Percentiles rank a stretch among this genome's conserved stretches.
phyloP scores from a whole-genome alignment of 2,113 vertebrate species.

The Brachypteracias leptosomus region DNA sequence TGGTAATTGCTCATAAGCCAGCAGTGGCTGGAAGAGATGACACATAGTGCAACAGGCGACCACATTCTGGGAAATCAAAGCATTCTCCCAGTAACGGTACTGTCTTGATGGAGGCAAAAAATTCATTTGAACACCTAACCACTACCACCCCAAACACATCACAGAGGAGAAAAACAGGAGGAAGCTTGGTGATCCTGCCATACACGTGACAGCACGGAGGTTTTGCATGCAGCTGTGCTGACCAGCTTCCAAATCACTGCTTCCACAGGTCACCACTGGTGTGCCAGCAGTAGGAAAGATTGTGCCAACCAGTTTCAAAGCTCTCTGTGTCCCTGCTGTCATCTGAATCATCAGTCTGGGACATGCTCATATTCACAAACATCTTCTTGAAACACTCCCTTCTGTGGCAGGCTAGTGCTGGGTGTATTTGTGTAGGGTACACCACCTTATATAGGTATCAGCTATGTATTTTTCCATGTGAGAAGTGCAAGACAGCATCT shows the following conservation, averaged over 20 bases:
- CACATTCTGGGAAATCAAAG: slow-evolving; percentile 17
- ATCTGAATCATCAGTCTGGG: neutral
- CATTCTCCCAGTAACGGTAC: neutral
- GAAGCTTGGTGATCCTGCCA: rapidly evolving
- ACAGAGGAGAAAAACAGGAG: rapidly evolving
- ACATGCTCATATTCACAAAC: neutral
- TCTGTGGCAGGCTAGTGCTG: rapidly evolving
- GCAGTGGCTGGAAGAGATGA: neutral
- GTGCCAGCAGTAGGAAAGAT: neutral
- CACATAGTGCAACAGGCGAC: neutral
- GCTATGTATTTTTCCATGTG: neutral
- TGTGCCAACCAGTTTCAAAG: neutral
- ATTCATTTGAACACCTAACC: neutral
- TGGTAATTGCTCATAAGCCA: neutral
- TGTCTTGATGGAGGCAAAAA: neutral
- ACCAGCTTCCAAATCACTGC: neutral
- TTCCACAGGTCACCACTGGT: neutral
- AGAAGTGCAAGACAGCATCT: neutral
- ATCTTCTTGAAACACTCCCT: neutral
- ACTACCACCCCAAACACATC: rapidly evolving
- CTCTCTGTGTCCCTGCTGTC: neutral
- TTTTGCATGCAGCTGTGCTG: neutral
- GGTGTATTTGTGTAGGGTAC: neutral
- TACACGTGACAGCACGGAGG: neutral
- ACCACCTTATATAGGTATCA: neutral